Percentiles rank a stretch among this genome's conserved stretches.
Conservation (phyloP, 2,797 vertebrate genomes). For the Fistularia commersonii region DNA sequence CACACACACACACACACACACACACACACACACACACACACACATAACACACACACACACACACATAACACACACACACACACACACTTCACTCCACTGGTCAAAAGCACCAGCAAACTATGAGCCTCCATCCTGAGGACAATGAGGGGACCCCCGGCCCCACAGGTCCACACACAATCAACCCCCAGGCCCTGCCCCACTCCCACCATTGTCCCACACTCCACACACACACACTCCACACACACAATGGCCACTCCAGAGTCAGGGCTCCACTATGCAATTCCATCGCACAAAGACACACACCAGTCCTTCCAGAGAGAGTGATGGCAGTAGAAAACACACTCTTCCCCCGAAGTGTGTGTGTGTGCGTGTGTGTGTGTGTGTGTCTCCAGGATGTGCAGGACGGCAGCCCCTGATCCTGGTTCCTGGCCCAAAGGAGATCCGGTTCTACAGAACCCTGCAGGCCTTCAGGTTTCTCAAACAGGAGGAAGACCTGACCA, state of each 20-base stretch:
- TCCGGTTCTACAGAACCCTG: too few species aligned
- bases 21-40: too few species aligned
- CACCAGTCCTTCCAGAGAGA: conserved; percentile 66
- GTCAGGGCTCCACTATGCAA: conserved; percentile 66
- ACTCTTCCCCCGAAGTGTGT: too few species aligned
- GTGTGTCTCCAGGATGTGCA: too few species aligned
- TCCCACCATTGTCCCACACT: conserved; percentile 69
- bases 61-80: conserved; percentile 34
- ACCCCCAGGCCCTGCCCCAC: conserved; percentile 59
- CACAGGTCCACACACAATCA: conserved; percentile 69
- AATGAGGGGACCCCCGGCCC: conserved; percentile 71
- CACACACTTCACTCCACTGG: conserved; percentile 58
- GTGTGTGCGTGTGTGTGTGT: too few species aligned
- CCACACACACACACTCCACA: conserved; percentile 41
- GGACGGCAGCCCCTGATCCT: too few species aligned
- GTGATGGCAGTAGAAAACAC: too few species aligned
- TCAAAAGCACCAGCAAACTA: conserved; percentile 68
- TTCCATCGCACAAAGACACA: conserved; percentile 66
- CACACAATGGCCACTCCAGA: conserved; percentile 65
- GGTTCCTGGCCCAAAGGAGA: too few species aligned
- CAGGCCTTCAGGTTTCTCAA: too few species aligned
- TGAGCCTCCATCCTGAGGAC: conserved; percentile 67
- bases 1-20: too few species aligned
- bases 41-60: too few species aligned
- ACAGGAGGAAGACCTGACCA: too few species aligned